phyloP scores from a whole-genome alignment of 2,797 vertebrate genomes.

The Iguana delicatissima region DNA sequence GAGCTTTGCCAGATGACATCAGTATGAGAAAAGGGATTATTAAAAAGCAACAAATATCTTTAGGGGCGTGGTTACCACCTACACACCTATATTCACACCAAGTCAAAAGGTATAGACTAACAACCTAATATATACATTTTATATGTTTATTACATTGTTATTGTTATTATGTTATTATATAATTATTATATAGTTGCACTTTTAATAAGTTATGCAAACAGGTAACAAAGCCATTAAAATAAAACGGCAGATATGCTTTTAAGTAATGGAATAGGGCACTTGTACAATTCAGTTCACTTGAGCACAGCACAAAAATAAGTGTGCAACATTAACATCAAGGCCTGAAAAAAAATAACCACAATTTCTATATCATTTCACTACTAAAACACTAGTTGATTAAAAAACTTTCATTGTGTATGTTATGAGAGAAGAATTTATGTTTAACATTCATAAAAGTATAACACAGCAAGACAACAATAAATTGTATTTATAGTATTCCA shows the following conservation, averaged over 20 bases:
- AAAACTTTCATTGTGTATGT: background rate
- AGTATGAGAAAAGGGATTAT: background rate
- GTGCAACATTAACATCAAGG: background rate
- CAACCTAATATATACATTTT: background rate
- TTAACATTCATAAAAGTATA: background rate
- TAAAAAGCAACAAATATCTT: background rate
- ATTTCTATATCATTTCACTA: background rate
- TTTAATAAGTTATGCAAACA: background rate
- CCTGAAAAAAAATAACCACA: background rate
- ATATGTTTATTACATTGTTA: background rate
- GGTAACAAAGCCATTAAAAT: background rate
- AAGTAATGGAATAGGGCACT: background rate
- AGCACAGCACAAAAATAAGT: background rate
- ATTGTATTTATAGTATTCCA: background rate
- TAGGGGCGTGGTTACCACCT: background rate
- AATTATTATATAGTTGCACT: background rate
- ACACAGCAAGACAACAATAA: background rate
- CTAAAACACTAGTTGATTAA: background rate
- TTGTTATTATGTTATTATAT: no score
- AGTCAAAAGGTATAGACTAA: background rate
- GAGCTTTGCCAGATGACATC: background rate
- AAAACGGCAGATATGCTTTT: background rate
- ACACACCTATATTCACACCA: background rate
- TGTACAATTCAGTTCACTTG: background rate
- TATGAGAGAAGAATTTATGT: background rate